phyloP scores from a whole-genome alignment of 1,140 invertebrate species.

The Drosophila busckii region DNA sequence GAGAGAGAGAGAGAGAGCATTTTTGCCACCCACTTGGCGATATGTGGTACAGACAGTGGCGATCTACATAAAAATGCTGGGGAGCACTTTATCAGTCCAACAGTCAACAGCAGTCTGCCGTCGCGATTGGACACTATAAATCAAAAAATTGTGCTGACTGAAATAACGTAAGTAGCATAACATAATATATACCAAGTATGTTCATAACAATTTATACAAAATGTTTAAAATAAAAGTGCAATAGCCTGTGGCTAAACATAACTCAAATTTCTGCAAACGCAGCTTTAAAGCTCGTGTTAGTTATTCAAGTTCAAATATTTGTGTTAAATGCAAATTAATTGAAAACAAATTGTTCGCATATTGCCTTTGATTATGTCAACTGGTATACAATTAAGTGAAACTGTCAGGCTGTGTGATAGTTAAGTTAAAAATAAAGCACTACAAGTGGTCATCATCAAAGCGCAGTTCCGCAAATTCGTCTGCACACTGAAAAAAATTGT shows the following conservation, averaged over 20 bases:
- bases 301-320: constrained; percentile 49
- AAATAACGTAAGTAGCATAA: background rate
- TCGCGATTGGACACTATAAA: constrained; percentile 33
- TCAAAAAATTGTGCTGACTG: constrained; percentile 1
- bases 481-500: constrained; percentile 20
- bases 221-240: background rate
- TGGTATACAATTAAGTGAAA: background rate
- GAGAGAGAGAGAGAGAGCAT: too few relatives aligned
- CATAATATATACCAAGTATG: constrained; percentile 38
- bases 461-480: constrained; percentile 47
- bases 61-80: constrained; percentile 40
- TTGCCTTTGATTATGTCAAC: constrained; percentile 18
- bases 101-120: constrained; percentile 42
- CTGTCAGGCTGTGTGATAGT: too few relatives aligned
- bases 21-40: constrained; percentile 36
- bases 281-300: constrained; percentile 11
- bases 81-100: constrained; percentile 13
- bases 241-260: too few relatives aligned
- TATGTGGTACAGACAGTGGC: constrained; percentile 16
- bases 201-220: background rate
- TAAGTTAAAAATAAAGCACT: constrained; percentile 19
- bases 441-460: constrained; percentile 18
- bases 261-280: constrained; percentile 30
- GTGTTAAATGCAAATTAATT: constrained; percentile 40
- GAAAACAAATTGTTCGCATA: constrained; percentile 39